Conservation (phyloP, 2,888 invertebrate genomes). For the Aradus depressus region DNA sequence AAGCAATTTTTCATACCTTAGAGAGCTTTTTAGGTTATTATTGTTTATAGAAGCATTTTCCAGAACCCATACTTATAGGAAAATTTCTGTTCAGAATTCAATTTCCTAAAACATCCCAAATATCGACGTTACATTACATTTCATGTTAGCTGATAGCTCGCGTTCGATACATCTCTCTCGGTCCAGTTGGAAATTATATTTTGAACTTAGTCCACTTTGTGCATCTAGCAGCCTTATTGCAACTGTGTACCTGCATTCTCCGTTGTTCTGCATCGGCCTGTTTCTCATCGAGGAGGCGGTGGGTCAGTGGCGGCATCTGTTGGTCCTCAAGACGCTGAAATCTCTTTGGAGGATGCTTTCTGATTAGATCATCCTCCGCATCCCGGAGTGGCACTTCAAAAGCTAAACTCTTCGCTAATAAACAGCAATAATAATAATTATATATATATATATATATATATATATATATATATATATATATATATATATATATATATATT, state of each 20-base stretch:
- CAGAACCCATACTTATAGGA: too few relatives aligned
- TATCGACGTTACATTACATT: too few relatives aligned
- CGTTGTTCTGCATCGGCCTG: slow-evolving; percentile 60
- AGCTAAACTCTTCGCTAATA: slow-evolving; percentile 37
- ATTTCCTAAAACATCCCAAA: too few relatives aligned
- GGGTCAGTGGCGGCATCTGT: slow-evolving; percentile 44
- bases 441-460: background rate
- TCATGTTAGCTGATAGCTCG: too few relatives aligned
- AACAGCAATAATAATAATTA: background rate
- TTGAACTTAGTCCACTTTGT: background rate
- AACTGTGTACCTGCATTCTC: slow-evolving; percentile 45
- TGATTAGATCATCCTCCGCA: slow-evolving; percentile 41
- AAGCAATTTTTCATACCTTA: too few relatives aligned
- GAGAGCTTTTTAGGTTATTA: too few relatives aligned
- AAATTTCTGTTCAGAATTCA: too few relatives aligned
- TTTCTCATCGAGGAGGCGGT: slow-evolving; percentile 54
- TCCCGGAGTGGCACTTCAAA: slow-evolving; percentile 49
- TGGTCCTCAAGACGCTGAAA: slow-evolving; percentile 55
- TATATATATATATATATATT: too few relatives aligned
- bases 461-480: background rate
- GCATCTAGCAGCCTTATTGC: slow-evolving; percentile 27
- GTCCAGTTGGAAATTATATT: background rate
- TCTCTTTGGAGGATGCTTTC: slow-evolving; percentile 54
- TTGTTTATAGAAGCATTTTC: too few relatives aligned
- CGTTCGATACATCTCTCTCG: too few relatives aligned